Evolutionary conservation across 1,140 invertebrate species (phyloP).

Genomic region (Zaprionus tsacasi): DNA sequence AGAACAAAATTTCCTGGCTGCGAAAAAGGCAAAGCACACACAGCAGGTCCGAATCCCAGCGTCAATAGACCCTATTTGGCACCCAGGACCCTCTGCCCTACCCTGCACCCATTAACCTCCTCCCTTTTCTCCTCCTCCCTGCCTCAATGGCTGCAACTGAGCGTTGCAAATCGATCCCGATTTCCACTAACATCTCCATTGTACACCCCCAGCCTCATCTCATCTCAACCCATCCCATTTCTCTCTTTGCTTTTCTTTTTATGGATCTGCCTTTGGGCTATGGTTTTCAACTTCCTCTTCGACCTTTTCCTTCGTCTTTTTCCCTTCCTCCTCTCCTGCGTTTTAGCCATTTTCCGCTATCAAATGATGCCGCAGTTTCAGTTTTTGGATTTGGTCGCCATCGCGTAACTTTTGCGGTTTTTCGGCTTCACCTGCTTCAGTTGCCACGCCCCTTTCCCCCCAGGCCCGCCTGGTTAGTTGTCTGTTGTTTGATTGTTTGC

Average conservation of each 20-base stretch:
- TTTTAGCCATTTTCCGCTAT: constrained; percentile 4
- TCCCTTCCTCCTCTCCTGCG: background rate
- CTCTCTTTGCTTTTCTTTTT: background rate
- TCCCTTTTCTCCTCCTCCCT: background rate
- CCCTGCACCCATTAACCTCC: background rate
- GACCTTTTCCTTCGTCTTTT: background rate
- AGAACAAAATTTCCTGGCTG: background rate
- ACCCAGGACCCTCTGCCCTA: background rate
- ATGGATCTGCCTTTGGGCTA: background rate
- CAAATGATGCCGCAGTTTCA: constrained; percentile 20
- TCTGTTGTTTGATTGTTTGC: constrained; percentile 69
- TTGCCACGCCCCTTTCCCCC: constrained; percentile 11
- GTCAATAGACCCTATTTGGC: constrained; percentile 3
- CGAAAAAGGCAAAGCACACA: constrained; percentile 14
- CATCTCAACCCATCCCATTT: constrained; percentile 21
- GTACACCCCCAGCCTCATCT: constrained; percentile 4
- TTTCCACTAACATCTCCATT: constrained; percentile 13
- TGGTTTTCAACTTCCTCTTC: constrained; percentile 1
- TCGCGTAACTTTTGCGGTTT: constrained; percentile 42
- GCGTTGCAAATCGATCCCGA: constrained; percentile 69
- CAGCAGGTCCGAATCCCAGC: constrained; percentile 45
- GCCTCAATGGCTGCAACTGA: constrained; percentile 66
- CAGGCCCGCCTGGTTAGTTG: constrained; percentile 32
- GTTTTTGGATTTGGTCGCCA: constrained; percentile 17
- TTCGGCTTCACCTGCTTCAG: constrained; percentile 14